Percentiles rank a stretch among this genome's conserved stretches.
These are phyloP conservation scores for Zygogramma bicolorata DNA, from an alignment of 2,888 invertebrate species.

Conservation along the genomic window DNA sequence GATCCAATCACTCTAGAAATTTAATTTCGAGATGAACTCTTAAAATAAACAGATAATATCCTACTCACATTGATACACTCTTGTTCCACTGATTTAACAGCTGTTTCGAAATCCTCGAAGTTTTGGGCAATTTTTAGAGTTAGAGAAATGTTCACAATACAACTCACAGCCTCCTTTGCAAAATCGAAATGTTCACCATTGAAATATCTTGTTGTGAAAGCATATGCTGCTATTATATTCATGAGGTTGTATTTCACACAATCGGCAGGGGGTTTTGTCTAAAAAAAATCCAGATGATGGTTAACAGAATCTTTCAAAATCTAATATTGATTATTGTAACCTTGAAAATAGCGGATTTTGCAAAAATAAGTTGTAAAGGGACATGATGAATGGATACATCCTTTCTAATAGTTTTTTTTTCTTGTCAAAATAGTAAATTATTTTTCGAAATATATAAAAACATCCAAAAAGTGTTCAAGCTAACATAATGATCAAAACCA, in stretches of 20 bases:
- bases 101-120: conserved; percentile 73
- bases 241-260: conserved; percentile 80
- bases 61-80: conserved; percentile 58
- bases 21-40: neutral
- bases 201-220: conserved; percentile 78
- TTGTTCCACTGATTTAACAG: conserved; percentile 75
- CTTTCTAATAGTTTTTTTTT: too few relatives aligned
- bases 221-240: conserved; percentile 82
- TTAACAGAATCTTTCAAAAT: neutral
- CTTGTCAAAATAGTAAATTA: too few relatives aligned
- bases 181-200: conserved; percentile 80
- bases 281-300: conserved; percentile 35
- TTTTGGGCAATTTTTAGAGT: conserved; percentile 74
- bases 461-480: too few relatives aligned
- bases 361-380: neutral
- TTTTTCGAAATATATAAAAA: too few relatives aligned
- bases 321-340: neutral
- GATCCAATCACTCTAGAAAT: conserved; percentile 71
- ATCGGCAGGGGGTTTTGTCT: conserved; percentile 76
- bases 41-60: neutral
- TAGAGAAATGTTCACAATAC: conserved; percentile 73
- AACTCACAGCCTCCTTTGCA: conserved; percentile 72
- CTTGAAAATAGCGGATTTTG: neutral
- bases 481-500: too few relatives aligned
- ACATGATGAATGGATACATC: too few relatives aligned